Evolutionary conservation across 2,797 vertebrate genomes (phyloP).

Genomic region (Thunnus albacares): DNA sequence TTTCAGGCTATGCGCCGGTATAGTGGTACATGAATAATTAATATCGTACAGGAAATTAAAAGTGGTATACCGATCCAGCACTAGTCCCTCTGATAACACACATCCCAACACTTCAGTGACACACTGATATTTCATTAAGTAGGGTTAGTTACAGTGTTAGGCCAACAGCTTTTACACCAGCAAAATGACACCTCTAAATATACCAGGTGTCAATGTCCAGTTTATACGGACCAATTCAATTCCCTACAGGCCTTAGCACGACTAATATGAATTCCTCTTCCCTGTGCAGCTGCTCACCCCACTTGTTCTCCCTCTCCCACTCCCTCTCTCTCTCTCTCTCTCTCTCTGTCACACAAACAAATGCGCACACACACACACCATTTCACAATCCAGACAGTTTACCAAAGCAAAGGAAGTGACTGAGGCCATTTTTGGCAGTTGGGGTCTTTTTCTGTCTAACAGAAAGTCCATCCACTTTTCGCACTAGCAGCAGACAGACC

Average conservation of each 20-base stretch:
- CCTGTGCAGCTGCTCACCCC: slow-evolving; percentile 10
- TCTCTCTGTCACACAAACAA: neutral
- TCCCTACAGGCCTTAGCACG: slow-evolving; percentile 22
- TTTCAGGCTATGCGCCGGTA: too few relatives aligned
- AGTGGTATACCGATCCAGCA: too few relatives aligned
- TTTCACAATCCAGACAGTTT: slow-evolving; percentile 10
- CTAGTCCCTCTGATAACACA: too few relatives aligned
- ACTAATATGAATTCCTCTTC: slow-evolving; percentile 22
- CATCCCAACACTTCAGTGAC: too few relatives aligned
- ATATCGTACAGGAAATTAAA: too few relatives aligned
- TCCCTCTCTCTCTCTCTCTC: neutral
- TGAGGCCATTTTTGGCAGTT: slow-evolving; percentile 8
- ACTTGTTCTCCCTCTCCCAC: neutral
- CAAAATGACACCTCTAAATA: slow-evolving; percentile 37
- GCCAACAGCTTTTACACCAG: neutral
- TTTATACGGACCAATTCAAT: slow-evolving; percentile 31
- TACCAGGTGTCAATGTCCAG: slow-evolving; percentile 12
- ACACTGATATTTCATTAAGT: neutral
- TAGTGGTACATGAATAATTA: too few relatives aligned
- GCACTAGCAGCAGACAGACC: neutral
- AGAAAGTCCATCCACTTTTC: neutral
- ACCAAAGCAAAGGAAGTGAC: slow-evolving; percentile 23
- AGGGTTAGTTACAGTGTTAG: slow-evolving; percentile 1
- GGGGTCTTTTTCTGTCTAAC: neutral
- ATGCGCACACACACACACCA: neutral